Percentiles rank a stretch among this genome's conserved stretches.
These are phyloP conservation scores for Megaceryle maxima DNA, from an alignment of 2,113 vertebrate genomes.

Conservation along the genomic window DNA sequence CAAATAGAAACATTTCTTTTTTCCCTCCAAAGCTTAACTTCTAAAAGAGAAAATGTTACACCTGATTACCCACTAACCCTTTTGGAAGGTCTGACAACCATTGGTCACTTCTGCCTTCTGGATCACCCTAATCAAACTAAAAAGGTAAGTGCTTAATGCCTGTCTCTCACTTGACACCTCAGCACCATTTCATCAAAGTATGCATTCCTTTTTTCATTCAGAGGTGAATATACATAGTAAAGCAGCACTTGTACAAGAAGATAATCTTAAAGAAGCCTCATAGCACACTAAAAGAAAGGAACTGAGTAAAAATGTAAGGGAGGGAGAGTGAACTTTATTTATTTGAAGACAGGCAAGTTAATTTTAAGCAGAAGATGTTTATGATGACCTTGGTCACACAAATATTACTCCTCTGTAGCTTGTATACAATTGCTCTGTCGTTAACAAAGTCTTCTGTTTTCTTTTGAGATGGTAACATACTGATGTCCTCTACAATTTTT, in stretches of 20 bases:
- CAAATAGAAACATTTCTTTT: not conserved
- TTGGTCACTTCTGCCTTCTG: conserved; percentile 92
- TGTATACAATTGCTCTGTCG: not conserved
- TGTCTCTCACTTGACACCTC: not conserved
- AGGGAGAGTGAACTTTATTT: not conserved
- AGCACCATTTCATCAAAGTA: not conserved
- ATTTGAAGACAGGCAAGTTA: not conserved
- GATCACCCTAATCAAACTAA: conserved; percentile 81
- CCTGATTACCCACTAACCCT: conserved; percentile 96
- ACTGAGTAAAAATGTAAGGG: not conserved
- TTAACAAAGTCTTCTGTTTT: not conserved
- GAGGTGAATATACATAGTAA: not conserved
- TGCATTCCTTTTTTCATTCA: not conserved
- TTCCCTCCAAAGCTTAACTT: conserved; percentile 68
- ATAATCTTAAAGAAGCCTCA: not conserved
- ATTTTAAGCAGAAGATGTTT: not conserved
- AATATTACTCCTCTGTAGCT: not conserved
- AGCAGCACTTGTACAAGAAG: not conserved
- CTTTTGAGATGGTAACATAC: not conserved
- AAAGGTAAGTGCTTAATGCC: conserved; percentile 74
- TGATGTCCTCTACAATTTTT: not conserved
- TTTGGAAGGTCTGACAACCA: conserved; percentile 91
- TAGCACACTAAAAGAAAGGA: not conserved
- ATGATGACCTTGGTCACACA: not conserved
- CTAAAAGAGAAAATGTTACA: conserved; percentile 89